phyloP scores from a whole-genome alignment of 2,888 invertebrate genomes.

The Myopa tessellatipennis region DNA sequence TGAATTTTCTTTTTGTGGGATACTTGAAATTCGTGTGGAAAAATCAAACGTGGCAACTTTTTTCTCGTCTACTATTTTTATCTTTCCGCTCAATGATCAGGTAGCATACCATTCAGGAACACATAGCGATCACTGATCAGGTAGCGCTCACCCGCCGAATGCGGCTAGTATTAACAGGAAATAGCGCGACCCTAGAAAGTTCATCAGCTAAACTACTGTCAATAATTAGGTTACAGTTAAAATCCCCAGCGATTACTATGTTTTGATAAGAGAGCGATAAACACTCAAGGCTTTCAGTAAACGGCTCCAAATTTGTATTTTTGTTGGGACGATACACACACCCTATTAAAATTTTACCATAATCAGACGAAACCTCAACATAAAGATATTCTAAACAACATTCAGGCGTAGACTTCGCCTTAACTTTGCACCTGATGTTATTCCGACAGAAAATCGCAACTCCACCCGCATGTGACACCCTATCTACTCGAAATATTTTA shows the following conservation, averaged over 20 bases:
- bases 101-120: no score
- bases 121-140: no score
- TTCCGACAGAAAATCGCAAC: conserved; percentile 15
- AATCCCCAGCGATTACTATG: no score
- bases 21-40: no score
- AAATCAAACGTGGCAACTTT: no score
- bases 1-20: no score
- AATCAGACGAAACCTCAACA: background rate
- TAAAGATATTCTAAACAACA: background rate
- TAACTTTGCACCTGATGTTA: conserved; percentile 7
- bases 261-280: background rate
- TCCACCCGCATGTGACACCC: conserved; percentile 27
- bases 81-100: no score
- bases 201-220: background rate
- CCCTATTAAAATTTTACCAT: background rate
- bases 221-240: background rate
- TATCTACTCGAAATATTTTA: conserved; percentile 30
- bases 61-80: no score
- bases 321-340: conserved; percentile 11
- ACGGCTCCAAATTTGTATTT: background rate
- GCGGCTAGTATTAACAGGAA: conserved; percentile 2
- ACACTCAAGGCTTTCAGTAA: background rate
- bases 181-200: background rate
- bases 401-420: background rate
- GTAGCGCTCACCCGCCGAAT: no score